Conservation (phyloP, 2,113 vertebrate genomes). For the Megaceryle torquata region DNA sequence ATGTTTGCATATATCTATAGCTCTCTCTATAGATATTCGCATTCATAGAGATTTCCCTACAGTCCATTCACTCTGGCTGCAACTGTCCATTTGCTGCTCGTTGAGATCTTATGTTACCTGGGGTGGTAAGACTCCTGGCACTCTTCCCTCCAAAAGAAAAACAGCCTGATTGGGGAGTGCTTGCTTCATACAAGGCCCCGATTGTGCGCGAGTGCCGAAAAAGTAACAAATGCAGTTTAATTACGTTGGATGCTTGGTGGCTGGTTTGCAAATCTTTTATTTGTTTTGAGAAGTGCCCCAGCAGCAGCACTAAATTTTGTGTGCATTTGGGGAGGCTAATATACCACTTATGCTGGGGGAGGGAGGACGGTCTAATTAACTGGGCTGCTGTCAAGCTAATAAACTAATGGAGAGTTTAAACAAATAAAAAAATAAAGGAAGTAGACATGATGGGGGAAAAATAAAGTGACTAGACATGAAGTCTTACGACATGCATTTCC, state of each 20-base stretch:
- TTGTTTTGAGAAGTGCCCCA: conserved; percentile 78
- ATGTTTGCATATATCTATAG: conserved; percentile 29
- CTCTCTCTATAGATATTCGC: background rate
- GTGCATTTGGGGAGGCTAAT: conserved; percentile 69
- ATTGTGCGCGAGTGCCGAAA: conserved; percentile 74
- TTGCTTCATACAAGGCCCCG: conserved; percentile 74
- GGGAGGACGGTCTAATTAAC: conserved; percentile 73
- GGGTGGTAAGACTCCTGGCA: conserved; percentile 74
- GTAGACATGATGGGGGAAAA: conserved; percentile 55
- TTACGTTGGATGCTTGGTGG: conserved; percentile 79
- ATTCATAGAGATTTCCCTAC: conserved; percentile 56
- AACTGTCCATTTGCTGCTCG: conserved; percentile 68
- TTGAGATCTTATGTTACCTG: conserved; percentile 71
- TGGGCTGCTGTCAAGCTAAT: conserved; percentile 74
- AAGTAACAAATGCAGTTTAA: conserved; percentile 83
- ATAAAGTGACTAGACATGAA: conserved; percentile 56
- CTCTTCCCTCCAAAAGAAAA: conserved; percentile 76
- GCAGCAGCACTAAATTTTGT: conserved; percentile 74
- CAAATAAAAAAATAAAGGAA: conserved; percentile 68
- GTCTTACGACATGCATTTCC: conserved; percentile 35
- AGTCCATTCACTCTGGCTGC: conserved; percentile 59
- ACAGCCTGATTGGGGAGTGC: conserved; percentile 69
- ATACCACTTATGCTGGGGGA: conserved; percentile 52
- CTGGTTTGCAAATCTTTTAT: conserved; percentile 80
- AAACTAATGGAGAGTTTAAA: conserved; percentile 76